Percentiles rank a stretch among this genome's conserved stretches.
Conservation (phyloP, 2,113 vertebrate species). For the Opisthocomus hoazin region DNA sequence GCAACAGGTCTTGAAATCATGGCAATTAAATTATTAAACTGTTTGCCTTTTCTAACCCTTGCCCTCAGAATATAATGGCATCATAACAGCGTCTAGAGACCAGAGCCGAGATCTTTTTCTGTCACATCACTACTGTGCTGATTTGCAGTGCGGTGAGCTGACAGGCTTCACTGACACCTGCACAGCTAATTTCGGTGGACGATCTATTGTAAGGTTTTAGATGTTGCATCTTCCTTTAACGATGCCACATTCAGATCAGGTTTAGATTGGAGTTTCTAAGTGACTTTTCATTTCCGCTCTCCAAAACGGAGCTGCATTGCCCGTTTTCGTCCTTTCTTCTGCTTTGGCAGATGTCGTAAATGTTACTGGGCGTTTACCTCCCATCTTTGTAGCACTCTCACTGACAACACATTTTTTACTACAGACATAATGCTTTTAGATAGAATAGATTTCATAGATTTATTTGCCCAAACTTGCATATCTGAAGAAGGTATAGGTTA, state of each 20-base stretch:
- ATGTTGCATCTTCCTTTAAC: neutral
- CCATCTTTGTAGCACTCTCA: neutral
- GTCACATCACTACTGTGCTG: neutral
- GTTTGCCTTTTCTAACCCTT: conserved; percentile 26
- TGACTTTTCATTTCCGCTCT: neutral
- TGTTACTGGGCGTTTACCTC: neutral
- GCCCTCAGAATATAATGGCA: conserved; percentile 19
- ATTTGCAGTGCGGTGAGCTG: neutral
- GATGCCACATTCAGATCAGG: neutral
- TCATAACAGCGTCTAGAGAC: neutral
- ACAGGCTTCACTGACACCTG: neutral
- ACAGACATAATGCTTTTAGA: neutral
- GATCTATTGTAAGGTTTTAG: neutral
- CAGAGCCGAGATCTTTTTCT: neutral
- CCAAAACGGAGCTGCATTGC: neutral
- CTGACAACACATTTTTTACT: neutral
- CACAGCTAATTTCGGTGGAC: neutral
- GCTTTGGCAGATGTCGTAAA: neutral
- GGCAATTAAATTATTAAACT: conserved; percentile 33
- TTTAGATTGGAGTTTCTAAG: neutral
- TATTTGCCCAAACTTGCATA: conserved; percentile 9
- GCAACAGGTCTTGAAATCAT: conserved; percentile 32
- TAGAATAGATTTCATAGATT: neutral
- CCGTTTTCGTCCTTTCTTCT: neutral
- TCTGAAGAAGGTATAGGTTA: neutral